Conservation (phyloP, 2,113 vertebrate genomes). For the Pelecanoides urinatrix region DNA sequence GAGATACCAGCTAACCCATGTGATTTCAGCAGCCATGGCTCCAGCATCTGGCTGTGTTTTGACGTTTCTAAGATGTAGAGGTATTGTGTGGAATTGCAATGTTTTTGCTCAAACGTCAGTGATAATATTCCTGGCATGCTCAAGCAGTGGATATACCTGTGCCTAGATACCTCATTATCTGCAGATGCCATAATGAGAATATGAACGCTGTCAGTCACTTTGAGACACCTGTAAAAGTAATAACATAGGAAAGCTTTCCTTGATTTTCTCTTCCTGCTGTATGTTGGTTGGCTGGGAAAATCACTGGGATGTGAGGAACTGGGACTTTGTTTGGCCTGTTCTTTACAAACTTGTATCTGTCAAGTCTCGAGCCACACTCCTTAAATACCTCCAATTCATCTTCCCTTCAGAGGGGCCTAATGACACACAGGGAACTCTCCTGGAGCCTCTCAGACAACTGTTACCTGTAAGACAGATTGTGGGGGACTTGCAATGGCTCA, state of each 20-base stretch:
- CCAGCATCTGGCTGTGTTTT: constrained; percentile 73
- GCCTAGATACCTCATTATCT: constrained; percentile 73
- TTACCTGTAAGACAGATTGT: background rate
- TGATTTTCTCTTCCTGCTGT: constrained; percentile 37
- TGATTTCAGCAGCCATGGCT: constrained; percentile 62
- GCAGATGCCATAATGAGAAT: constrained; percentile 72
- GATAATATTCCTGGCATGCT: constrained; percentile 75
- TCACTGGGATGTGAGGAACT: background rate
- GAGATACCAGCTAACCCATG: constrained; percentile 57
- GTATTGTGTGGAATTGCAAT: constrained; percentile 67
- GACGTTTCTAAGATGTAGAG: constrained; percentile 72
- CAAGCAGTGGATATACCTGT: constrained; percentile 66
- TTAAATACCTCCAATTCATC: background rate
- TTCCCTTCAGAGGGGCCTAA: background rate
- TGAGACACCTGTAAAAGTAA: constrained; percentile 56
- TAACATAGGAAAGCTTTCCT: constrained; percentile 40
- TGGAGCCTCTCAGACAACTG: background rate
- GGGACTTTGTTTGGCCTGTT: background rate
- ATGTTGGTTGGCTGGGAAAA: background rate
- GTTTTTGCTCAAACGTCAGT: constrained; percentile 70
- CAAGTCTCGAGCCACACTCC: background rate
- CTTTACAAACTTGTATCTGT: background rate
- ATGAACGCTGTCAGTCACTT: constrained; percentile 74
- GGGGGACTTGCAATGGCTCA: background rate
- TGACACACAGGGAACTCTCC: background rate